Evolutionary conservation across 2,797 vertebrate species (phyloP).

Genomic region (Champsocephalus esox): DNA sequence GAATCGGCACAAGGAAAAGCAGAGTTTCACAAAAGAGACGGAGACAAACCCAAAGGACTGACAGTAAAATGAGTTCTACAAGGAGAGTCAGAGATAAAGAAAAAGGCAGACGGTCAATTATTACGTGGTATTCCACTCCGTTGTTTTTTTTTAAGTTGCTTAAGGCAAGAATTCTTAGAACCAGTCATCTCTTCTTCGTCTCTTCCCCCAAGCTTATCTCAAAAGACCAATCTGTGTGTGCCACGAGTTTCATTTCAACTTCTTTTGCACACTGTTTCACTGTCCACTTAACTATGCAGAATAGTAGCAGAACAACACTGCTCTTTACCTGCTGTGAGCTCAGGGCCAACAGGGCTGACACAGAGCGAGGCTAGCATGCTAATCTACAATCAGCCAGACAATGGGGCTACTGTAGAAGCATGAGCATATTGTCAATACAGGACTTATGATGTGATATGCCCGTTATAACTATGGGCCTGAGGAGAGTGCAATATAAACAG

Average conservation of each 20-base stretch:
- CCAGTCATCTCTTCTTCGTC: neutral
- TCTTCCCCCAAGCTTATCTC: too few species aligned
- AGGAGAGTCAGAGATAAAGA: neutral
- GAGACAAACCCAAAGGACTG: neutral
- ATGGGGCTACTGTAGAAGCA: slow-evolving; percentile 10
- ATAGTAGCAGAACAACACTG: neutral
- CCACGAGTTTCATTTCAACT: neutral
- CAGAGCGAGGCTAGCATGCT: neutral
- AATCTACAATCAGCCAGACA: neutral
- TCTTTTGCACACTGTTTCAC: neutral
- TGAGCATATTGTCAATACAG: neutral
- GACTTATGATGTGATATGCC: slow-evolving; percentile 4
- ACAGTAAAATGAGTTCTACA: neutral
- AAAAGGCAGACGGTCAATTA: neutral
- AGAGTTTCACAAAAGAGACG: slow-evolving; percentile 9
- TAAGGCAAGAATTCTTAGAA: slow-evolving; percentile 11
- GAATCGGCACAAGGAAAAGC: neutral
- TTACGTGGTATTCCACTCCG: neutral
- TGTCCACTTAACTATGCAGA: neutral
- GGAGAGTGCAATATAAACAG: neutral
- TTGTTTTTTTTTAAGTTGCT: slow-evolving; percentile 7
- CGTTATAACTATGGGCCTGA: neutral
- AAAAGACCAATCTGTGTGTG: neutral
- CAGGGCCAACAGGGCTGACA: neutral
- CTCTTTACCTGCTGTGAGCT: neutral